Evolutionary conservation across 2,113 vertebrate genomes (phyloP).

Genomic region (Tupaia chinensis): DNA sequence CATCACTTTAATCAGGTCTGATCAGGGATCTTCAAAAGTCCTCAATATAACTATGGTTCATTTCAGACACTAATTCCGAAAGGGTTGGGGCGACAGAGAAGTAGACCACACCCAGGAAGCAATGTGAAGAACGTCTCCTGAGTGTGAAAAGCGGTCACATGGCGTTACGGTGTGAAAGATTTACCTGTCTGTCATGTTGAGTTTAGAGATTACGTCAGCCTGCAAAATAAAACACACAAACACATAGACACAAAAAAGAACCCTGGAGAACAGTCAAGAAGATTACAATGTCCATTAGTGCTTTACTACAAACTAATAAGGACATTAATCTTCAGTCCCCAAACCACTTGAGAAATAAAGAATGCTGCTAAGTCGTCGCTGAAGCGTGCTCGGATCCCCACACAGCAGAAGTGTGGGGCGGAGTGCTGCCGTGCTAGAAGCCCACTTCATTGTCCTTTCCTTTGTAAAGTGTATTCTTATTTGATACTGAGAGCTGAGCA

Average conservation of each 20-base stretch:
- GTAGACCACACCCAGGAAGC: background rate
- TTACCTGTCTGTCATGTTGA: slow-evolving; percentile 99
- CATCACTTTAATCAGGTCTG: background rate
- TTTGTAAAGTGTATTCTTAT: background rate
- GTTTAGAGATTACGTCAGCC: slow-evolving; percentile 99
- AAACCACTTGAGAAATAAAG: slow-evolving; percentile 54
- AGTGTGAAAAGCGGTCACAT: background rate
- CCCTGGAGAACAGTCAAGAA: slow-evolving; percentile 80
- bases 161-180: slow-evolving; percentile 67
- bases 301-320: slow-evolving; percentile 45
- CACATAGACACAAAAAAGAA: slow-evolving; percentile 73
- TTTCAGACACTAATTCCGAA: slow-evolving; percentile 45
- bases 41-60: slow-evolving; percentile 35
- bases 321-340: slow-evolving; percentile 69
- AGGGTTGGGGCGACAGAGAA: background rate
- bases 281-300: slow-evolving; percentile 73
- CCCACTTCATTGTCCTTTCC: background rate
- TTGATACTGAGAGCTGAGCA: background rate
- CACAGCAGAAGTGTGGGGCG: background rate
- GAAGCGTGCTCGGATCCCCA: background rate
- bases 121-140: background rate
- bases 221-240: slow-evolving; percentile 87
- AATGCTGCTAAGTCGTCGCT: background rate
- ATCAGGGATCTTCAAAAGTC: background rate
- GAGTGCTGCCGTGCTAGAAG: background rate